These are phyloP conservation scores for Temnothorax rugatulus DNA, from an alignment of 2,888 invertebrate genomes.

Conservation along the genomic window DNA sequence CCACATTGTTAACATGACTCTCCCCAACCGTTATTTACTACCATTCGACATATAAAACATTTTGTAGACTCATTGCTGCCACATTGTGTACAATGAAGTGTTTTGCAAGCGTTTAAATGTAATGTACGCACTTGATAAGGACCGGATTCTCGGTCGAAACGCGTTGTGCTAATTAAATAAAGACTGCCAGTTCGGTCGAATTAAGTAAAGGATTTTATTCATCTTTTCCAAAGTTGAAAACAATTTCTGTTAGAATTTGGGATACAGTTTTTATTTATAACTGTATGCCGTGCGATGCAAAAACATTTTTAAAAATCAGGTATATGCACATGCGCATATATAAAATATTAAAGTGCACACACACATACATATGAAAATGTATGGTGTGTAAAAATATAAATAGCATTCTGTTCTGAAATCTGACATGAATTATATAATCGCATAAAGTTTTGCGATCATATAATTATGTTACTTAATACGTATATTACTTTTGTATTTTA, in stretches of 20 bases:
- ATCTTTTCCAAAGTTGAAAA: background rate
- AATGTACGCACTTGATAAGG: too few species aligned
- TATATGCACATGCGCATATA: background rate
- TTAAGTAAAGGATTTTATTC: too few species aligned
- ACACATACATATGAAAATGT: background rate
- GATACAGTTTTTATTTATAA: background rate
- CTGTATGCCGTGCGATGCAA: background rate
- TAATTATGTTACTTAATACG: background rate
- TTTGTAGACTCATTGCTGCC: too few species aligned
- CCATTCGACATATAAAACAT: too few species aligned
- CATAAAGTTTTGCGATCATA: background rate
- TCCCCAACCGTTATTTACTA: too few species aligned
- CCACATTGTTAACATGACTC: too few species aligned
- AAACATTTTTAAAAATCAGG: background rate
- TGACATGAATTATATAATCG: background rate
- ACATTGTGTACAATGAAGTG: too few species aligned
- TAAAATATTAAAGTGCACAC: background rate
- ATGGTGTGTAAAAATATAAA: background rate
- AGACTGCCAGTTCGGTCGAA: too few species aligned
- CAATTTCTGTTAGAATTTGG: background rate
- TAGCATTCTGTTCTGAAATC: background rate
- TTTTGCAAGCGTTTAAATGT: too few species aligned
- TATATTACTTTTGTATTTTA: background rate
- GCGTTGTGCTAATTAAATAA: too few species aligned
- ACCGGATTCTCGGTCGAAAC: too few species aligned